Percentiles rank a stretch among this genome's conserved stretches.
Conservation (phyloP, 2,113 vertebrate species). For the Cavia aperea region DNA sequence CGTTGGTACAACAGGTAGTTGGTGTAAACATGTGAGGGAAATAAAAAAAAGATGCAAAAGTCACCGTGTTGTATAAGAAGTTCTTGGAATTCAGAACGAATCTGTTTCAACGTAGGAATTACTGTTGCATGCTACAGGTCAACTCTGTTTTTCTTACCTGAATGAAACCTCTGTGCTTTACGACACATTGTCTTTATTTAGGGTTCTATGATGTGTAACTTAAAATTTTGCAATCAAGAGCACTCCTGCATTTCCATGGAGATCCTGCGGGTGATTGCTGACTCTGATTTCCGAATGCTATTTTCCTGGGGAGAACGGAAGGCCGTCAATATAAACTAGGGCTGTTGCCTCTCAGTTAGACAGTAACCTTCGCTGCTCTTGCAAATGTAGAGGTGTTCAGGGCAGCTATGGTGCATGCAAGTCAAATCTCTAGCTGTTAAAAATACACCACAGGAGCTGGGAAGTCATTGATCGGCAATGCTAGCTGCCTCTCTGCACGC, state of each 20-base stretch:
- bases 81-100: neutral
- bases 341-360: neutral
- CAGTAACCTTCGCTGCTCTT: neutral
- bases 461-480: neutral
- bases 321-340: neutral
- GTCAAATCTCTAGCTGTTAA: fast-evolving
- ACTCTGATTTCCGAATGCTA: too few relatives aligned
- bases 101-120: neutral
- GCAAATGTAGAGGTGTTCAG: neutral
- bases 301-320: neutral
- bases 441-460: too few relatives aligned
- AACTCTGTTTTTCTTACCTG: fast-evolving
- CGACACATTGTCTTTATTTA: too few relatives aligned
- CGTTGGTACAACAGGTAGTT: too few relatives aligned
- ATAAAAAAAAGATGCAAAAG: neutral
- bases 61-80: neutral
- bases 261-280: neutral
- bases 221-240: fast-evolving
- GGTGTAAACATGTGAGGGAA: fast-evolving
- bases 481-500: neutral
- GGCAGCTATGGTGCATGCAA: neutral
- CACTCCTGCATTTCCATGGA: neutral
- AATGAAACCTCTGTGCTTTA: neutral
- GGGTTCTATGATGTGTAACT: neutral
- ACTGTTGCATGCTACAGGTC: neutral